phyloP scores from a whole-genome alignment of 2,113 vertebrate species.

The Nothocercus nigrocapillus region DNA sequence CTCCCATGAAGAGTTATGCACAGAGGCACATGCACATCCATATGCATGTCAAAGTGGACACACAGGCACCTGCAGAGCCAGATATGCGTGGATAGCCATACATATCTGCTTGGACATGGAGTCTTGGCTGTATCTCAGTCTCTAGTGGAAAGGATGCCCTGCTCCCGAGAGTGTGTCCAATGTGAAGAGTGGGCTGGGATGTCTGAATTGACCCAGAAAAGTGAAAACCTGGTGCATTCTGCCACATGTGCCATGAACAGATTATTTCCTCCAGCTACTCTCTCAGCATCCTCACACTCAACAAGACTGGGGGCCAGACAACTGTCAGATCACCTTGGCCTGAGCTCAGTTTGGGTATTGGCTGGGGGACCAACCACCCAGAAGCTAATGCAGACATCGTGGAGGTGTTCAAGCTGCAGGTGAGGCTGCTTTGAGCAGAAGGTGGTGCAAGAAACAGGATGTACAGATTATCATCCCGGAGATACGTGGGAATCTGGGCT shows the following conservation, averaged over 20 bases:
- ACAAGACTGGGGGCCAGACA: background rate
- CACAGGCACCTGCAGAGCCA: background rate
- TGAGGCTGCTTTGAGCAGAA: background rate
- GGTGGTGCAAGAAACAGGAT: background rate
- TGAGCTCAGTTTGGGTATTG: rapidly evolving
- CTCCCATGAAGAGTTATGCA: background rate
- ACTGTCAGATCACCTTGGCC: background rate
- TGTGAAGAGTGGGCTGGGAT: background rate
- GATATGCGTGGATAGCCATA: background rate
- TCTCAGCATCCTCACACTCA: background rate
- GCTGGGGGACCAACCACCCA: rapidly evolving
- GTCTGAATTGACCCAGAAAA: background rate
- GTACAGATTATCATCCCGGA: background rate
- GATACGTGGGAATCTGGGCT: background rate
- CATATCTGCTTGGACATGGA: background rate
- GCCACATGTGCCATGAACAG: background rate
- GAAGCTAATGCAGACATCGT: background rate
- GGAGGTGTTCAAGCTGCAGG: background rate
- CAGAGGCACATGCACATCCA: background rate
- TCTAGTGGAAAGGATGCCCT: background rate
- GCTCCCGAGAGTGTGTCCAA: background rate
- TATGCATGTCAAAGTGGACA: background rate
- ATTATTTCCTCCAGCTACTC: background rate
- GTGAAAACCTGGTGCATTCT: background rate
- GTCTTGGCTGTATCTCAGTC: background rate